These are phyloP conservation scores for Falco punctatus DNA, from an alignment of 2,113 vertebrate species.

Conservation along the genomic window DNA sequence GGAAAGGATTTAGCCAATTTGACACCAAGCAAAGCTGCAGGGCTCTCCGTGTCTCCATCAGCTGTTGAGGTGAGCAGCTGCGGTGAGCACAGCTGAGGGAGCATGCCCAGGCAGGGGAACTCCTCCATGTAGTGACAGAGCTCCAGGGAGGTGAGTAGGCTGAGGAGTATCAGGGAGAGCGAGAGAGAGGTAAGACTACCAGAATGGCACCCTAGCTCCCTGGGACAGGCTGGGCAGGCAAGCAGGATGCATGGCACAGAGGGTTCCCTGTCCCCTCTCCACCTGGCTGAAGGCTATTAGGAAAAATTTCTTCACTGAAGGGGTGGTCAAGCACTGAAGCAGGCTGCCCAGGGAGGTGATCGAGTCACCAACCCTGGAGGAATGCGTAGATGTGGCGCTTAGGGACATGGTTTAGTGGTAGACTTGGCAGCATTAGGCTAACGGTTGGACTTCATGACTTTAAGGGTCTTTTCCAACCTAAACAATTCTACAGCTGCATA, in stretches of 20 bases:
- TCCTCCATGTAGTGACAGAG: background rate
- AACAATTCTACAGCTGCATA: background rate
- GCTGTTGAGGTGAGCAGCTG: background rate
- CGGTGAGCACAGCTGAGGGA: background rate
- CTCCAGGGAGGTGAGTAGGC: no score
- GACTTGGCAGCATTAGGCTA: background rate
- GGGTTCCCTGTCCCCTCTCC: no score
- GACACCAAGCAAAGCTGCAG: background rate
- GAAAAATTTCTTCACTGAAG: background rate
- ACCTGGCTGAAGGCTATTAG: background rate
- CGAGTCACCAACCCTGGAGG: background rate
- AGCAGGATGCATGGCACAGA: no score
- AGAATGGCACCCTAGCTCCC: no score
- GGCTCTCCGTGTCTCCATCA: background rate
- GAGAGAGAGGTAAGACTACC: no score
- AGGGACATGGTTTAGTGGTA: background rate
- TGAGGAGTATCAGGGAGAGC: no score
- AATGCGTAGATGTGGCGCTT: background rate
- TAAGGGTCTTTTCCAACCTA: background rate
- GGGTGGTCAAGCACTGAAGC: background rate
- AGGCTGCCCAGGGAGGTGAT: background rate
- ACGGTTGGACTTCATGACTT: background rate
- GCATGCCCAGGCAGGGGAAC: background rate
- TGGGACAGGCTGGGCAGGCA: no score
- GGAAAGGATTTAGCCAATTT: background rate